Percentiles rank a stretch among this genome's conserved stretches.
phyloP scores from a whole-genome alignment of 2,888 invertebrate species.

The Acronicta alni region DNA sequence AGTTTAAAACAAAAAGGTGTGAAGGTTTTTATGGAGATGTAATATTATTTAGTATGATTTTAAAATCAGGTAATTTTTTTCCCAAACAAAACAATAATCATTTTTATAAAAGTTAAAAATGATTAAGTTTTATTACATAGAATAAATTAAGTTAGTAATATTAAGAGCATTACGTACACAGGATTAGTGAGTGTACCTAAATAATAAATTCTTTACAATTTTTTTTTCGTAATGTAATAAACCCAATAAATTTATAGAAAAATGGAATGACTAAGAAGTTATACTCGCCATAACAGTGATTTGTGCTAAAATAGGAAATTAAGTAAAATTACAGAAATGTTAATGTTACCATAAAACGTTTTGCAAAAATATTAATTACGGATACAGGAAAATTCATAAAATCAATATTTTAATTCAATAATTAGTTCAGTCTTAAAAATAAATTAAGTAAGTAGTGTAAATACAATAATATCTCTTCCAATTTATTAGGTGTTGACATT shows the following conservation, averaged over 20 bases:
- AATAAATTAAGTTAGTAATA: not conserved
- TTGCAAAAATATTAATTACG: slow-evolving; percentile 45
- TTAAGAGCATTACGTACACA: no score
- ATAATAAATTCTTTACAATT: no score
- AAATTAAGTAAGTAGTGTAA: slow-evolving; percentile 72
- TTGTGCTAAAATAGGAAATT: slow-evolving; percentile 62
- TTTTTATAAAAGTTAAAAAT: slow-evolving; percentile 54
- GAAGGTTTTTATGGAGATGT: no score
- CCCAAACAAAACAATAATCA: slow-evolving; percentile 22
- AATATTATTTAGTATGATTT: no score
- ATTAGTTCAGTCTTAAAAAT: slow-evolving; percentile 83
- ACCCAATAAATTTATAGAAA: slow-evolving; percentile 46
- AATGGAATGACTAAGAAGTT: slow-evolving; percentile 74
- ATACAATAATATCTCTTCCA: slow-evolving; percentile 60
- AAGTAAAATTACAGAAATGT: slow-evolving; percentile 47
- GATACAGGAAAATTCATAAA: slow-evolving; percentile 41
- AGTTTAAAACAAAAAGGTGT: no score
- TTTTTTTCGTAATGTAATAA: slow-evolving; percentile 49
- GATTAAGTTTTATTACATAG: slow-evolving; percentile 23
- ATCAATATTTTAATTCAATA: slow-evolving; percentile 63
- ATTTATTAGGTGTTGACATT: slow-evolving; percentile 32
- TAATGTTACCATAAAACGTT: slow-evolving; percentile 51
- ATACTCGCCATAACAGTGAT: slow-evolving; percentile 59
- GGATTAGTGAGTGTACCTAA: no score
- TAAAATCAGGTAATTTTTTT: no score